Evolutionary conservation across 2,113 vertebrate species (phyloP), one percentile per base, ranked within the genome.

Genomic region (Leiothrix lutea): DNA sequence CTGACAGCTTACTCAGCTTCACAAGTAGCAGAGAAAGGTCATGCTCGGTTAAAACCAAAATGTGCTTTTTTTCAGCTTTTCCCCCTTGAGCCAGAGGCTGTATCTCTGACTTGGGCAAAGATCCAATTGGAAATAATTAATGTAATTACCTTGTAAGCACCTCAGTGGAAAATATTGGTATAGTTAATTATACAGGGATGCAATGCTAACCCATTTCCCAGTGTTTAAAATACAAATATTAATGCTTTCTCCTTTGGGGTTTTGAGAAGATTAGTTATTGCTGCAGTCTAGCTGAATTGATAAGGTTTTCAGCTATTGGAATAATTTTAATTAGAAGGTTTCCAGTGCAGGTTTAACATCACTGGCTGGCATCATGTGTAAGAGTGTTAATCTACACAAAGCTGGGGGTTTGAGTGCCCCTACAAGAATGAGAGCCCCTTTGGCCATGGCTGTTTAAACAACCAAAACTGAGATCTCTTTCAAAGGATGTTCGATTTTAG

Each of bases 71-170:
- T 86, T 57, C 67, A 80, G 81, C 48, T 80, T 82, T 62, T 23
- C 14, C 42, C 81, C 74, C 54, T 57, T 75, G 70, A 67, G 89
- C 87, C 84, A 95, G 87, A 82, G 65, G 80, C 90, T 62, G 24
- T 26, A 90, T 83, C 29, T 45, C 66, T 72, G 58, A 65, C 50
- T 53, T 66, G 79, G 94, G 84, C 87, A 77, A 88, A 95, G 86
- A 82, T 80, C 88, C 90, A 78, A 78, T 3, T 67, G 88, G 90
- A 92, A 95, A 80, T 96, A 94, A 94, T 48, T 44, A 90, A 94
- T 60, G 85, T 83, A 94, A 95, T 95, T 95, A 95, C 87, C 74
- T 64, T 66, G 67, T 92, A 93, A 95, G 95, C 88, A 96, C 81
- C 93, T 96, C 42, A 64, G 66, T 78, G 90, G 81, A 92, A 96